phyloP scores from a whole-genome alignment of 2,113 vertebrate genomes.

The Rhea pennata region DNA sequence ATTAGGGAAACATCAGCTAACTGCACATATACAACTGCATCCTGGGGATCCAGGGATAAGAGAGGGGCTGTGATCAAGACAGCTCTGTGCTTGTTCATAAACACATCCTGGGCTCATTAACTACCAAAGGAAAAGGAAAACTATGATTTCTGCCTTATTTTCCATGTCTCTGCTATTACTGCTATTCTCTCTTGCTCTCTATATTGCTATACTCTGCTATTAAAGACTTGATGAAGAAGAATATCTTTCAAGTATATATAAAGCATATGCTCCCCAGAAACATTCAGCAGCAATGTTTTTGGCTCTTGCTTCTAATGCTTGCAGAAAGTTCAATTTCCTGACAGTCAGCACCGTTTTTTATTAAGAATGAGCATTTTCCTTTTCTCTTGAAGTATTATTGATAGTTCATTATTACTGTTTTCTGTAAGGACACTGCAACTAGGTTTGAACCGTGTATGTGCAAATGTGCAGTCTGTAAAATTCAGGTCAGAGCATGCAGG shows the following conservation, averaged over 20 bases:
- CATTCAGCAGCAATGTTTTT: conserved; percentile 30
- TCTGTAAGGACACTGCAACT: background rate
- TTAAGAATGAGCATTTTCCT: background rate
- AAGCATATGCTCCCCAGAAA: conserved; percentile 56
- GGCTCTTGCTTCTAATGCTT: conserved; percentile 12
- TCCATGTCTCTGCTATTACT: background rate
- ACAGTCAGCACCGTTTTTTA: background rate
- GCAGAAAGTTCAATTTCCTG: conserved; percentile 59
- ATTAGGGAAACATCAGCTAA: conserved; percentile 15
- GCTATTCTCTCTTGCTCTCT: no score
- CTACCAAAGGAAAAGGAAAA: conserved; percentile 23
- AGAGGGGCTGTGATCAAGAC: background rate
- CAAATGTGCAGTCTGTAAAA: background rate
- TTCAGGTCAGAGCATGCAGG: background rate
- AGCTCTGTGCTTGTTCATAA: background rate
- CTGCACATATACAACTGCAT: background rate
- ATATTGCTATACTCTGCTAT: no score
- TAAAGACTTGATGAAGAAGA: background rate
- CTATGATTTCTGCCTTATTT: conserved; percentile 31
- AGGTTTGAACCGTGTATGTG: background rate
- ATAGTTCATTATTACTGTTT: conserved; percentile 24
- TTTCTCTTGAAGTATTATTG: background rate
- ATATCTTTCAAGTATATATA: background rate
- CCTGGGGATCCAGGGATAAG: background rate
- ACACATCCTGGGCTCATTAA: background rate